These are phyloP conservation scores for Chaunax sp. DNA, from an alignment of 2,797 vertebrate genomes.

Conservation along the genomic window DNA sequence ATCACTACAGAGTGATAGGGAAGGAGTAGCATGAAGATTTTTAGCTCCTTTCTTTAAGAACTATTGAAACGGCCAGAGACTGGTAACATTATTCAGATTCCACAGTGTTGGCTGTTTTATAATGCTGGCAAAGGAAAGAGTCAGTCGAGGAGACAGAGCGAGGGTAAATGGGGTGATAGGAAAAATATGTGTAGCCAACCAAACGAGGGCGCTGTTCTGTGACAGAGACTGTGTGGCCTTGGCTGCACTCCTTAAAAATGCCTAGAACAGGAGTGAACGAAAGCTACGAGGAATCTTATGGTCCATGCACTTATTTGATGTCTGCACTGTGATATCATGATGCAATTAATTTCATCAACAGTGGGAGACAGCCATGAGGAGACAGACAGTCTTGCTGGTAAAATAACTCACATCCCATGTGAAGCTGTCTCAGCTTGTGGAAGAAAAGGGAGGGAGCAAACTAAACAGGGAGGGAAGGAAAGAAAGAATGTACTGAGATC, in stretches of 20 bases:
- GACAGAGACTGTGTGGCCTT: slow-evolving; percentile 27
- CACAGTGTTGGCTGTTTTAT: slow-evolving; percentile 64
- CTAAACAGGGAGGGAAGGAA: slow-evolving; percentile 68
- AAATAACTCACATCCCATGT: slow-evolving; percentile 70
- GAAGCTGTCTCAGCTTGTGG: slow-evolving; percentile 81
- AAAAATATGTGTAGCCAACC: slow-evolving; percentile 21
- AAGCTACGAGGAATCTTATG: slow-evolving; percentile 29
- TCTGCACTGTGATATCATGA: slow-evolving; percentile 20
- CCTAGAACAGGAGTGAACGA: slow-evolving; percentile 1
- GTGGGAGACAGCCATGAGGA: slow-evolving; percentile 32
- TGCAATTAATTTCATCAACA: slow-evolving; percentile 41
- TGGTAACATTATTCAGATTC: slow-evolving; percentile 75
- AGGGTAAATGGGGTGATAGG: slow-evolving; percentile 40
- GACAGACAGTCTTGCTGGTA: slow-evolving; percentile 29
- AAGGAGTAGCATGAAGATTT: not conserved
- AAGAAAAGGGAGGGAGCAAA: slow-evolving; percentile 75
- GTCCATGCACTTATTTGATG: not conserved
- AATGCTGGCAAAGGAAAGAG: slow-evolving; percentile 62
- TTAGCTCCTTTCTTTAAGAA: slow-evolving; percentile 6
- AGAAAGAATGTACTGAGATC: slow-evolving; percentile 73
- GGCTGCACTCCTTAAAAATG: slow-evolving; percentile 27
- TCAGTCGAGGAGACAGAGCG: slow-evolving; percentile 43
- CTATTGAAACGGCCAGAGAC: slow-evolving; percentile 33
- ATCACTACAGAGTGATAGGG: too few relatives aligned
- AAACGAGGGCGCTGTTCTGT: slow-evolving; percentile 64